Evolutionary conservation across 2,888 invertebrate species (phyloP), one percentile per base, ranked within the genome.

Genomic region (Leptinotarsa tumamoca): DNA sequence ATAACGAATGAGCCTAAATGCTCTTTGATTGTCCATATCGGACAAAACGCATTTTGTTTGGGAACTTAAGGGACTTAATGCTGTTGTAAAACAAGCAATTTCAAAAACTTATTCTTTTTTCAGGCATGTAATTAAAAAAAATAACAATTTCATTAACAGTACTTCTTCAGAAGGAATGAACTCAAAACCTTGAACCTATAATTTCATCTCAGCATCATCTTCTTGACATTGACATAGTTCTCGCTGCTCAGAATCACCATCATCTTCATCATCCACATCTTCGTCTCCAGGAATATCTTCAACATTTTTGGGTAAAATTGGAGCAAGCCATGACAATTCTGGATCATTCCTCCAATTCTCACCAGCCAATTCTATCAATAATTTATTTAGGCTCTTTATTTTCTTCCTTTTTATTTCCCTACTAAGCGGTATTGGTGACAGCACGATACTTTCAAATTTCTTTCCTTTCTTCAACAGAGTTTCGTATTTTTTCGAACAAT

Each of bases 1-100:
- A 56, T n/a, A 56, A 56, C 17, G 56, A 56, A 56, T 56, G 56
- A 56, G 56, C 56, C 56, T 56, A n/a, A 56, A 56, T 56, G 56
- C 56, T 56, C 56, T 56, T 56, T 56, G 56, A 56, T 15, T 56
- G 56, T 56, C 56, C 56, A 18, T n/a, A 56, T 7, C 17, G 56
- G 56, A 56, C 56, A 56, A 56, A 56, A 51, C 51, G 14, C 56
- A 56, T 56, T 56, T 18, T 56, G 56, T 56, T 56, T 56, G 56
- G 56, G 56, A 56, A 56, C 23, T 23, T 2, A 21, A 21, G 21
- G 21, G 21, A 21, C 21, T 21, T 21, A 21, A 21, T 21, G 21
- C 21, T 21, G 21, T 21, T 21, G 21, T 21, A 21, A 21, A 21
- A 21, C 21, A 21, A 21, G 21, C 21, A 21, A 21, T 21, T 21